A percentile compares a stretch with the other conserved stretches of the same genome.
These are phyloP conservation scores for Benthosema pterotum DNA, from an alignment of 2,797 vertebrate species.

Conservation along the genomic window DNA sequence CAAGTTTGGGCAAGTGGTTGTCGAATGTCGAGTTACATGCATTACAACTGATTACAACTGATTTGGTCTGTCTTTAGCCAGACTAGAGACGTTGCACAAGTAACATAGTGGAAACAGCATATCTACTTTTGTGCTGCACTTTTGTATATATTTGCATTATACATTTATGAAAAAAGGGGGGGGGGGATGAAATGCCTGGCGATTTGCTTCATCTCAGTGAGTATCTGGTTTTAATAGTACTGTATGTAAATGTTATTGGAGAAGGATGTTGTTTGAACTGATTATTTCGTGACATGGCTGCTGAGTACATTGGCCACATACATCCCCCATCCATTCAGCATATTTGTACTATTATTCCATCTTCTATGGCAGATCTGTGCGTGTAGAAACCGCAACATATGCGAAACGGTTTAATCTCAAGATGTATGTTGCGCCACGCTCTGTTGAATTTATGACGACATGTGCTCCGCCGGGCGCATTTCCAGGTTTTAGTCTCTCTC, in stretches of 20 bases:
- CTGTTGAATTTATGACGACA: background rate
- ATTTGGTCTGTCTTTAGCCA: too few species aligned
- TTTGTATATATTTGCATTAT: too few species aligned
- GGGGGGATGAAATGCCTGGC: too few species aligned
- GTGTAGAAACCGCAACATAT: slow-evolving; percentile 27
- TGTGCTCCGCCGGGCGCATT: slow-evolving; percentile 23
- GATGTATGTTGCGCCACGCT: slow-evolving; percentile 30
- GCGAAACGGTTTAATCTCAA: slow-evolving; percentile 15
- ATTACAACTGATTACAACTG: too few species aligned
- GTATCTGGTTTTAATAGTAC: background rate
- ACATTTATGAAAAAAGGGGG: too few species aligned
- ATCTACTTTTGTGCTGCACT: too few species aligned
- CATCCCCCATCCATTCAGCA: background rate
- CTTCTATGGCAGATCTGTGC: slow-evolving; percentile 8
- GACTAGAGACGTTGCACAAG: too few species aligned
- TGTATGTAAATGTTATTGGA: background rate
- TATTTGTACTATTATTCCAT: background rate
- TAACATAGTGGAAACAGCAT: too few species aligned
- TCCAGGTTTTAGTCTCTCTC: slow-evolving; percentile 9
- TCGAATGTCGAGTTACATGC: too few species aligned
- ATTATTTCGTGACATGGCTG: slow-evolving; percentile 4
- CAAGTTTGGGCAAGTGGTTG: too few species aligned
- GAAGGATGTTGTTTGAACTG: background rate
- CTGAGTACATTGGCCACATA: background rate
- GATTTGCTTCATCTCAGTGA: background rate